Evolutionary conservation across 2,113 vertebrate species (phyloP), one percentile per base, ranked within the genome.

Genomic region (Fulmarus glacialis): DNA sequence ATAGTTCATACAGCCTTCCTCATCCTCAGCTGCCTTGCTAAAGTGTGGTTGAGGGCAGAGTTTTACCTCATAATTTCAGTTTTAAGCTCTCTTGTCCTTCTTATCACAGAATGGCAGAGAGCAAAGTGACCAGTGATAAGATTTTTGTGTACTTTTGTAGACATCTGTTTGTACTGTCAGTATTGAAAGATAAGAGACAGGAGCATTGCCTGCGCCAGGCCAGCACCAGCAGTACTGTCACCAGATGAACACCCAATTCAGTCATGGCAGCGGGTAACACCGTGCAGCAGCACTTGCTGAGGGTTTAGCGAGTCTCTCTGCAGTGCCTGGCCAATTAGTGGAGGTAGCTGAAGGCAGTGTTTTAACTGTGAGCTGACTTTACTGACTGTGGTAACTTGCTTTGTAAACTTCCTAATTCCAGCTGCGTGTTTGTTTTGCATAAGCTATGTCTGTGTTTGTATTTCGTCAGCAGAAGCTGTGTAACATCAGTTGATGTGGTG

Each of bases 201-300:
- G 12, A 84, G 42, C 1, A 0, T 8, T 50, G 50, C 40, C 48
- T 18, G 27, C 3, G 16, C 23, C 13, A 17, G 34, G 32, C 24
- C 72, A 34, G 63, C 36, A 30, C 56, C 64, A n/a, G 55, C 24
- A 15, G 55, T 16, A 5, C 55, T 60, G 74, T 52, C 55, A 56
- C 40, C 80, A 45, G 72, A 4, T 17, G 38, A 68, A 15, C 55
- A 5, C n/a, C 27, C 40, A 42, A 0, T 15, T 40, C 4, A 22
- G 32, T 34, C 3, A 3, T 0, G 2, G 42, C 56, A 74, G 24
- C 0, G 12, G 7, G 11, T 27, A 27, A 6, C 23, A 4, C 7
- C 2, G 2, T 40, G 73, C 42, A 24, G 58, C 55, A 58, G 78
- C 63, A 45, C 59, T 55, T 45, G 36, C 67, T 38, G 2, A 29